These are phyloP conservation scores for Spea multiplicata DNA, from an alignment of 2,113 vertebrate species.

Conservation along the genomic window DNA sequence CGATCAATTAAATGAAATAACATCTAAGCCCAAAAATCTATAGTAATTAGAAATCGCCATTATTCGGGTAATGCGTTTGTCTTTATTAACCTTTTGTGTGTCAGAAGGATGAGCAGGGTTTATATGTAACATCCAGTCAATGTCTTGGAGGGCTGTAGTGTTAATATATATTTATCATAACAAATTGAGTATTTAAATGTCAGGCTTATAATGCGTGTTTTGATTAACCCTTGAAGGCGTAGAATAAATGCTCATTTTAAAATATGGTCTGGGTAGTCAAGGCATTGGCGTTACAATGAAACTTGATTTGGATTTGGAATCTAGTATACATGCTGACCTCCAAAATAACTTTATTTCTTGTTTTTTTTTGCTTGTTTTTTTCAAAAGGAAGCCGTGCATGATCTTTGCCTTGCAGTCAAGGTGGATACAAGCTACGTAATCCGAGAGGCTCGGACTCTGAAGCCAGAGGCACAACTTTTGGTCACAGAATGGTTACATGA, in stretches of 20 bases:
- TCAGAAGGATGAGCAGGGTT: background rate
- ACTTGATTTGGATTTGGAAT: too few relatives aligned
- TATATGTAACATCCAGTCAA: background rate
- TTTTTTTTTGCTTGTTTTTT: conserved; percentile 19
- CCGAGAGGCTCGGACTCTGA: conserved; percentile 77
- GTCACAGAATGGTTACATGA: conserved; percentile 78
- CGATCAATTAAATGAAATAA: background rate
- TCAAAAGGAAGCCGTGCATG: conserved; percentile 78
- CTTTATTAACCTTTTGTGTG: background rate
- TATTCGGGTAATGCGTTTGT: background rate
- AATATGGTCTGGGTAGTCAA: too few relatives aligned
- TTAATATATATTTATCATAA: too few relatives aligned
- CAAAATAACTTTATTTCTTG: background rate
- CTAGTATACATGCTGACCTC: too few relatives aligned
- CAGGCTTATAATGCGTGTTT: too few relatives aligned
- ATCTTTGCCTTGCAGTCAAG: conserved; percentile 73
- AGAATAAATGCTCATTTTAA: too few relatives aligned
- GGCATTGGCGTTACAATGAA: too few relatives aligned
- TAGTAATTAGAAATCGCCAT: background rate
- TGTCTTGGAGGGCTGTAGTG: too few relatives aligned
- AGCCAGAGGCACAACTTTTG: conserved; percentile 66
- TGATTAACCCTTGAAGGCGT: too few relatives aligned
- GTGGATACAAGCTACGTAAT: conserved; percentile 64
- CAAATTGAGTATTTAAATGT: too few relatives aligned
- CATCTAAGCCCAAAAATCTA: background rate